Base-by-base conservation (phyloP, 2,888 invertebrate species). In the Drosophila testacea region DNA sequence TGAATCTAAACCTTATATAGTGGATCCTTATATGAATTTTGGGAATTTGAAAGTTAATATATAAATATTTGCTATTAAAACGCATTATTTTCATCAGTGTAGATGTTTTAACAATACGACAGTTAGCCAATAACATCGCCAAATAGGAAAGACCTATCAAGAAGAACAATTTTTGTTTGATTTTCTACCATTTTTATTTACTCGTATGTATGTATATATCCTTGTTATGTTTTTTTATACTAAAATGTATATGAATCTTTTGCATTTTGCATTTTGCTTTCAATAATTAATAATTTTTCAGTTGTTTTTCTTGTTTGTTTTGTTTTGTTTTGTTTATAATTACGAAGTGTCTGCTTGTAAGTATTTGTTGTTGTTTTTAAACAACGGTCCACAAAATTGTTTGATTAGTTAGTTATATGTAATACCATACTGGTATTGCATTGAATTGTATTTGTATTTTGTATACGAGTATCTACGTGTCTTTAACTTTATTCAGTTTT, bases 121-220 rank as follows among this genome's bases (percentile, higher is more conserved):
- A 16, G 16, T 0, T 22, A 22, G 22, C 22, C 22, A 2, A 22
- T 22, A 22, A 22, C 22, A 22, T 22, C 36, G 4, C 4, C 10
- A 32, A 9, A 16, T 16, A 6, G 32, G 7, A 32, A 6, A 32
- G 7, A 32, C 32, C 9, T 6, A 32, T 32, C 32, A 9, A 32
- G 2, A 36, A 4, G n/a, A 34, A 3, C 1, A 11, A 48, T 32
- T 36, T 61, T 73, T 64, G 36, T 68, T 77, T 67, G 52, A 22
- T 56, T 56, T 39, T 76, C 75, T 75, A 75, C 76, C 59, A 62
- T 47, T 71, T 67, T 77, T 77, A 76, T 72, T 74, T 69, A 47
- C 69, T 69, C 56, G 70, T 65, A 73, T 73, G 22, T 59, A 51
- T 51, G 59, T 61, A 61, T 61, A 73, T 73, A 52, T 65, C 61